phyloP scores from a whole-genome alignment of 2,797 vertebrate genomes.

The Cephalopachus bancanus region DNA sequence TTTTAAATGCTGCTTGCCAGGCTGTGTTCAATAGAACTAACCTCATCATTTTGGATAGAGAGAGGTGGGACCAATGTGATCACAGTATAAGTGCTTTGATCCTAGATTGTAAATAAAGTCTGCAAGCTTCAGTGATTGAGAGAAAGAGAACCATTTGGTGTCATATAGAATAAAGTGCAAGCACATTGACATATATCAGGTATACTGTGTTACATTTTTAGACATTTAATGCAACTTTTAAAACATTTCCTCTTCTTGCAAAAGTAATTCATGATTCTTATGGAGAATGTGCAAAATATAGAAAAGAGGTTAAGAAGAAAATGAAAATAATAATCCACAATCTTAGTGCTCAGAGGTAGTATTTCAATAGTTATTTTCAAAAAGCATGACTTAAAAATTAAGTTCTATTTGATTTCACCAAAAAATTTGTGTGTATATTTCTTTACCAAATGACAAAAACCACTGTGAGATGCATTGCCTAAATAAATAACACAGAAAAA shows the following conservation, averaged over 20 bases:
- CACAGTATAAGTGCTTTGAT: not conserved
- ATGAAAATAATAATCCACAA: conserved; percentile 23
- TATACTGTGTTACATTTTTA: not conserved
- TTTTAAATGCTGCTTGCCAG: not conserved
- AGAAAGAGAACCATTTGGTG: conserved; percentile 14
- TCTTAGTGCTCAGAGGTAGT: not conserved
- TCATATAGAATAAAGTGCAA: conserved; percentile 42
- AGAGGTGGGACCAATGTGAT: not conserved
- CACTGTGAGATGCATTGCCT: not conserved
- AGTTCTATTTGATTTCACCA: conserved; percentile 44
- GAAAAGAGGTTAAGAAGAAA: conserved; percentile 50
- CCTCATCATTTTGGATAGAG: conserved; percentile 44
- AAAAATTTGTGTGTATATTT: conserved; percentile 37
- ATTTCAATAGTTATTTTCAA: conserved; percentile 15
- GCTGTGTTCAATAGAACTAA: not conserved
- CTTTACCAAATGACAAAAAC: conserved; percentile 26
- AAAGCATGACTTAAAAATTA: conserved; percentile 49
- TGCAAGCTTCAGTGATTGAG: not conserved
- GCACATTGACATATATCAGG: not conserved
- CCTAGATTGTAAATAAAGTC: conserved; percentile 34
- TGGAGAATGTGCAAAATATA: conserved; percentile 43
- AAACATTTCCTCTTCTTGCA: not conserved
- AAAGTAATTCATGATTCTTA: conserved; percentile 38
- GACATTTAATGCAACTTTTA: not conserved
- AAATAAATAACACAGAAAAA: not conserved